Percentiles rank a stretch among this genome's conserved stretches.
phyloP scores from a whole-genome alignment of 1,140 invertebrate species.

The Euwallacea fornicatus region DNA sequence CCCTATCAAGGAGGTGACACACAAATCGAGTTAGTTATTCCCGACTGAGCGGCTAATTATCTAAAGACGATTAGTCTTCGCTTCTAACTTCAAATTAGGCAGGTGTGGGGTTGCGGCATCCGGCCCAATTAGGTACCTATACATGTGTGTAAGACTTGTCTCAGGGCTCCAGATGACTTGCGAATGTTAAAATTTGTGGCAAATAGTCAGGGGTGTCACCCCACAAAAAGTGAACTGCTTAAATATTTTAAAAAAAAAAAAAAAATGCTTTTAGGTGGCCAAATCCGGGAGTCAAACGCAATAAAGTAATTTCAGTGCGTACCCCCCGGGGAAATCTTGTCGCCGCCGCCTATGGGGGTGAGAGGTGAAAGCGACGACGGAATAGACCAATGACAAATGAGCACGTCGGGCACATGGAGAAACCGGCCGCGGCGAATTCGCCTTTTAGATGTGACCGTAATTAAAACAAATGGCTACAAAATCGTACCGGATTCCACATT shows the following conservation, averaged over 20 bases:
- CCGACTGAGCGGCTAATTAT: conserved; percentile 23
- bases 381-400: conserved; percentile 24
- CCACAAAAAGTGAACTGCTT: no score
- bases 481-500: conserved; percentile 13
- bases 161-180: no score
- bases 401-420: not conserved
- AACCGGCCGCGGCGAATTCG: conserved; percentile 22
- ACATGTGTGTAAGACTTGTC: no score
- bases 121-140: not conserved
- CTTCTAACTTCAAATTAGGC: conserved; percentile 26
- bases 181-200: no score
- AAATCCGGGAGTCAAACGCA: conserved; percentile 23
- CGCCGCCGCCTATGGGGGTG: conserved; percentile 15
- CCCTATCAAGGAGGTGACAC: conserved; percentile 21
- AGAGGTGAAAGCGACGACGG: not conserved
- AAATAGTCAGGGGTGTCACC: no score
- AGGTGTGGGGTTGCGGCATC: conserved; percentile 3
- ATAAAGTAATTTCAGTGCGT: conserved; percentile 21
- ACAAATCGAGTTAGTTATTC: conserved; percentile 21
- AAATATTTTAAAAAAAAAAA: not conserved
- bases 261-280: conserved; percentile 3
- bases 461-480: conserved; percentile 28
- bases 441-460: conserved; percentile 24
- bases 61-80: conserved; percentile 26
- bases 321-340: conserved; percentile 23